phyloP scores from a whole-genome alignment of 2,113 vertebrate genomes.

The Mesembrinibis cayennensis region DNA sequence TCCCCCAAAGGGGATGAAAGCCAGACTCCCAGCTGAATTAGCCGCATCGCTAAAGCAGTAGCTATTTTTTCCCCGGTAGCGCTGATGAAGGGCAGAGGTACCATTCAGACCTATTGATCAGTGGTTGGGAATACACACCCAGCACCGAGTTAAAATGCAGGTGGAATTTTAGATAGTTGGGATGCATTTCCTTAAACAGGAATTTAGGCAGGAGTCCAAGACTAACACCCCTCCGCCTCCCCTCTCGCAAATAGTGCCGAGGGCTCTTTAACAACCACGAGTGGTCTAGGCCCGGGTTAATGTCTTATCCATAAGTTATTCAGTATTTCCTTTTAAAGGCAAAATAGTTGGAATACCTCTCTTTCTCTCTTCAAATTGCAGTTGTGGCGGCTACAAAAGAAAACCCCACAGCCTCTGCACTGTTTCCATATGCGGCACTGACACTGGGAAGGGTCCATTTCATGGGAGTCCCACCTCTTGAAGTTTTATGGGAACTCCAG shows the following conservation, averaged over 20 bases:
- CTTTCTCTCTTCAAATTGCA: constrained; percentile 34
- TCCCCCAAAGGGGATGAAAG: background rate
- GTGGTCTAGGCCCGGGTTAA: constrained; percentile 45
- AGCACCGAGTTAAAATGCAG: background rate
- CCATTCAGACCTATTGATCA: rapidly evolving
- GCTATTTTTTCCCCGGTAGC: background rate
- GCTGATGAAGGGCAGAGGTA: background rate
- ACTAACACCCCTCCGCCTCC: constrained; percentile 16
- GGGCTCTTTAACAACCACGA: constrained; percentile 52
- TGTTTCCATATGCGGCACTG: background rate
- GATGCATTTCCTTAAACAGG: constrained; percentile 38
- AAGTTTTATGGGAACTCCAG: constrained; percentile 15
- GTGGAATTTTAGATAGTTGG: constrained; percentile 10
- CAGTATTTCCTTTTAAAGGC: constrained; percentile 71
- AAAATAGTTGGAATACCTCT: constrained; percentile 66
- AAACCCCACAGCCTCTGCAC: background rate
- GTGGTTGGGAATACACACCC: background rate
- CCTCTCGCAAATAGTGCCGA: background rate
- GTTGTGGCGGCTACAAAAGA: background rate
- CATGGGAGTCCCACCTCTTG: background rate
- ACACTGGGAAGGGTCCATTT: background rate
- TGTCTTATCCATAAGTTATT: constrained; percentile 67
- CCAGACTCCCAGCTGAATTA: background rate
- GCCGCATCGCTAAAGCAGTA: rapidly evolving
- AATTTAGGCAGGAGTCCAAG: constrained; percentile 57